Evolutionary conservation across 2,888 invertebrate species (phyloP).

Genomic region (Eupithecia abbreviata): DNA sequence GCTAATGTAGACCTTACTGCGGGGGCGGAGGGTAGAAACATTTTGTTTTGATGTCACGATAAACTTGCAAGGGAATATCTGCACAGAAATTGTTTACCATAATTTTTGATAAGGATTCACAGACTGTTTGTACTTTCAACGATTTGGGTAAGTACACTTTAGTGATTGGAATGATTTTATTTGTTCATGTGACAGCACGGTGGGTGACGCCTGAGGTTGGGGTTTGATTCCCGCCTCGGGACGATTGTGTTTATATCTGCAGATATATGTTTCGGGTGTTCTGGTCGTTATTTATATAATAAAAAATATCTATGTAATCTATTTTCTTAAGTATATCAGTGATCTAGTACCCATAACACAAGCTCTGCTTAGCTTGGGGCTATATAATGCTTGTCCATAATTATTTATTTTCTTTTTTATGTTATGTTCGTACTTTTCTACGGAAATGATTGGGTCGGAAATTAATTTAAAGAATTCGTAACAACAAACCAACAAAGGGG

Average conservation of each 20-base stretch:
- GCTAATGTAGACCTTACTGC: slow-evolving; percentile 27
- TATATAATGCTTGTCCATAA: too few species aligned
- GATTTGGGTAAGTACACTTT: neutral
- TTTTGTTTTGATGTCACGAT: slow-evolving; percentile 12
- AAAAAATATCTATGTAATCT: too few species aligned
- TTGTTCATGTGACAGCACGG: too few species aligned
- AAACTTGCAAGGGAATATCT: slow-evolving; percentile 19
- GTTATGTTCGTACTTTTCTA: neutral
- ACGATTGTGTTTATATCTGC: too few species aligned
- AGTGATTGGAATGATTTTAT: neutral
- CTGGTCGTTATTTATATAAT: too few species aligned
- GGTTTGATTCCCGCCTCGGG: too few species aligned
- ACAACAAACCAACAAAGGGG: neutral
- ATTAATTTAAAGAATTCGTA: neutral
- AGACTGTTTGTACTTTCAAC: slow-evolving; percentile 9
- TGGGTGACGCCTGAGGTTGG: too few species aligned
- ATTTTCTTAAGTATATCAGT: too few species aligned
- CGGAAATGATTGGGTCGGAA: neutral
- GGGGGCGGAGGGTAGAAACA: slow-evolving; percentile 7
- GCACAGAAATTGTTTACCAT: slow-evolving; percentile 20
- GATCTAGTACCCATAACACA: too few species aligned
- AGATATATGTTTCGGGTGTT: too few species aligned
- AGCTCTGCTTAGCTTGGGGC: too few species aligned
- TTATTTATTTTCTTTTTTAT: neutral
- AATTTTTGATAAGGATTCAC: slow-evolving; percentile 12